phyloP scores from a whole-genome alignment of 2,113 vertebrate species.

The Vimba vimba region DNA sequence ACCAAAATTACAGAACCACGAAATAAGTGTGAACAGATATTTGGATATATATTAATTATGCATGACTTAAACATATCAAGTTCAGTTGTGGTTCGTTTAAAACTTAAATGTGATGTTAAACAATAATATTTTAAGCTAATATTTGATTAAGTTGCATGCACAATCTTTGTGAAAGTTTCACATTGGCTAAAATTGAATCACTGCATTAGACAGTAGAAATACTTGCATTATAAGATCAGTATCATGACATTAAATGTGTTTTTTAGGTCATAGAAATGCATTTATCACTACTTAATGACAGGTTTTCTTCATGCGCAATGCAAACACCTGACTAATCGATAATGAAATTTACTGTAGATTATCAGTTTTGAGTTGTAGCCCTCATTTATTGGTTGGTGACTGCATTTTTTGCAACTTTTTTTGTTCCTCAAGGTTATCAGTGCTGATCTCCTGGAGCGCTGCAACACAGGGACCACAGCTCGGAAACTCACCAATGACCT shows the following conservation, averaged over 20 bases:
- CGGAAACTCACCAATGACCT: constrained; percentile 68
- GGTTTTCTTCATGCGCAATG: neutral
- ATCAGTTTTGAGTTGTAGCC: neutral
- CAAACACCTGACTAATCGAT: neutral
- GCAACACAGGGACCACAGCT: constrained; percentile 61
- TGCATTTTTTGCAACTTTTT: neutral
- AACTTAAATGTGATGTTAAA: neutral
- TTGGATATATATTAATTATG: neutral
- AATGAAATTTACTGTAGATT: neutral
- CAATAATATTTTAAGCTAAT: no score
- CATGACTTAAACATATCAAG: neutral
- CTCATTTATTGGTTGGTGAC: neutral
- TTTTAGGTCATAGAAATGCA: neutral
- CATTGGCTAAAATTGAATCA: neutral
- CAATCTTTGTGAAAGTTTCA: neutral
- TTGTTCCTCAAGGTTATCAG: constrained; percentile 54
- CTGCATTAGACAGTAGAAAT: neutral
- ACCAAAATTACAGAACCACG: neutral
- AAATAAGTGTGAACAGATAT: neutral
- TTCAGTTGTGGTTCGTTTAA: neutral
- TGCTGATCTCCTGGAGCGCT: constrained; percentile 55
- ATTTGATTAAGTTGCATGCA: neutral
- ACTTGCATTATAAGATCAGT: neutral
- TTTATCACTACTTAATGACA: neutral
- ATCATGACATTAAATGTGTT: neutral